Base-by-base conservation (phyloP, 2,797 vertebrate genomes). In the Glyptemys insculpta region DNA sequence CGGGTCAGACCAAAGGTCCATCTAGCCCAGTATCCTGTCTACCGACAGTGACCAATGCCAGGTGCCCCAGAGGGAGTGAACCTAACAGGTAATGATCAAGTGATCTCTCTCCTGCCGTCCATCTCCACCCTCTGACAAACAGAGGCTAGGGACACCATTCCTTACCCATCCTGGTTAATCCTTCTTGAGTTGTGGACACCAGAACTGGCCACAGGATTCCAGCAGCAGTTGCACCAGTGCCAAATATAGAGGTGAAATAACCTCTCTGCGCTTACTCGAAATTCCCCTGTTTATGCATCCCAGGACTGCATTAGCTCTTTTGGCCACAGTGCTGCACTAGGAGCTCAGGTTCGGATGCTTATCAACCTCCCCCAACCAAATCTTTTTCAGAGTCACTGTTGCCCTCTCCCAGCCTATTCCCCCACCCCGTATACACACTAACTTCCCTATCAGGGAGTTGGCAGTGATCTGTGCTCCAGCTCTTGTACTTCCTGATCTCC, bases 361-460 rank as follows among this genome's bases (percentile, higher is more conserved):
- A 15, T 31, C 27, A 59, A 14, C 12, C 57, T 59, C 57, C 57
- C 14, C 1, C 57, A 31, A 31, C 57, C 29, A 29, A 59, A n/a
- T 65, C 31, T n/a, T 65, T n/a, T 65, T n/a, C 59, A 34, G 10
- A 29, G 59, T n/a, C 59, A 18, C 59, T 65, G 59, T 31, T 65
- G 59, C 31, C 31, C 31, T 65, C 8, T 16, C 31, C 31, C 83
- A 94, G 91, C 62, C 90, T 94, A 81, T 85, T 59, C 93, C 89
- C 92, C 86, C 54, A 65, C 5, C 88, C 81, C 44, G 53, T 12
- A 12, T 79, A 86, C 31, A 27, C 59, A 53, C 80, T 95, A 83
- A 88, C 62, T 93, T 81, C 92, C 86, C 85, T 96, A 95, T 98
- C 95, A 5, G 47, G 56, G 97, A 97, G 96, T 96, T 93, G 90